These are phyloP conservation scores for Toxostoma redivivum DNA, from an alignment of 2,113 vertebrate genomes.

Conservation along the genomic window DNA sequence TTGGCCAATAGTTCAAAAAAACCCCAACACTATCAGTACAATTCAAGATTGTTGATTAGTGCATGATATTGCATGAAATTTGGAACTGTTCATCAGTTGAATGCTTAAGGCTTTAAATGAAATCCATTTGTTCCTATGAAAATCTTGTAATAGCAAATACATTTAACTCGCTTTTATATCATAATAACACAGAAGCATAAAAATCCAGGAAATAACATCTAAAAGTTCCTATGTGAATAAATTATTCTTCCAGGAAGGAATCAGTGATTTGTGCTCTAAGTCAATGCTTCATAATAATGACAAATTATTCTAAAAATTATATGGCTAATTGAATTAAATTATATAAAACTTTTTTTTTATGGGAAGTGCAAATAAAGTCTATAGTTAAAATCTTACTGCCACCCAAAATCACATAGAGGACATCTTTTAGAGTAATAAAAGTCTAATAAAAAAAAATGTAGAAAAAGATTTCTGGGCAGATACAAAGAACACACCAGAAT, in stretches of 20 bases:
- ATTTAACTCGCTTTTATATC: not conserved
- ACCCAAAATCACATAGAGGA: not conserved
- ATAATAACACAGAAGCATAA: not conserved
- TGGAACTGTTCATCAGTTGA: not conserved
- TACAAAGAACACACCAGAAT: not conserved
- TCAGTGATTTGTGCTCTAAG: not conserved
- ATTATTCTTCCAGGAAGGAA: not conserved
- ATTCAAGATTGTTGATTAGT: not conserved
- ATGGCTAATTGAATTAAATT: not conserved
- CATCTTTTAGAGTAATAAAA: not conserved
- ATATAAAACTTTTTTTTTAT: not conserved
- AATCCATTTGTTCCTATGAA: not conserved
- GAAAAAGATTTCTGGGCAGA: not conserved
- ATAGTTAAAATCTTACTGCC: not conserved
- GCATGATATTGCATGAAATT: not conserved
- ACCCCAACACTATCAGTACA: rapidly evolving
- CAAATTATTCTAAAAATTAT: not conserved
- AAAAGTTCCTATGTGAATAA: not conserved
- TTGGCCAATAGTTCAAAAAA: not conserved
- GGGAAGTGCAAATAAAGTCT: not conserved
- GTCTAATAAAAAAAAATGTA: not conserved
- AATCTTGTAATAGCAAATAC: not conserved
- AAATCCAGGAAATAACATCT: not conserved
- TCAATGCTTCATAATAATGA: not conserved
- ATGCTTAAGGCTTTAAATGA: not conserved